These are phyloP conservation scores for Eutolmus rufibarbis DNA, from an alignment of 2,888 invertebrate genomes.

Conservation along the genomic window DNA sequence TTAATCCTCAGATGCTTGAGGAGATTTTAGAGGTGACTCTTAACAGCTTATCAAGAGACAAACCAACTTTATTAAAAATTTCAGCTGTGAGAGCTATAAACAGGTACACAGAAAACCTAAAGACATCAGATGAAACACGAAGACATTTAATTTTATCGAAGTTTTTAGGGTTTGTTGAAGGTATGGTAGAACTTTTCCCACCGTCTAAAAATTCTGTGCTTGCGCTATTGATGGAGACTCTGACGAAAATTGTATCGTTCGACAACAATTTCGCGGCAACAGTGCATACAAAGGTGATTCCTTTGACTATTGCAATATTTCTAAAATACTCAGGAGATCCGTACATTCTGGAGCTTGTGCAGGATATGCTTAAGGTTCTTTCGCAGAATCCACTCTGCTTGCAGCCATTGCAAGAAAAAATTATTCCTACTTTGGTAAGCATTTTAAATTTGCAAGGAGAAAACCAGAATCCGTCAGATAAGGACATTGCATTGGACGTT, in stretches of 20 bases:
- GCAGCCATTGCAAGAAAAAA: slow-evolving; percentile 68
- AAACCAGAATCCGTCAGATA: slow-evolving; percentile 58
- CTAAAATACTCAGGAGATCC: slow-evolving; percentile 73
- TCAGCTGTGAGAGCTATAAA: slow-evolving; percentile 58
- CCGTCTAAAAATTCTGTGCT: slow-evolving; percentile 65
- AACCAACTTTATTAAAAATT: slow-evolving; percentile 58
- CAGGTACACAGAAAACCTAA: slow-evolving; percentile 64
- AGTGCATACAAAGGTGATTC: slow-evolving; percentile 69
- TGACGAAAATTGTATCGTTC: slow-evolving; percentile 65
- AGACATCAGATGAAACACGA: slow-evolving; percentile 61
- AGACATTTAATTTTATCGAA: slow-evolving; percentile 61
- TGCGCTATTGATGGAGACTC: slow-evolving; percentile 65
- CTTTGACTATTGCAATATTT: slow-evolving; percentile 72
- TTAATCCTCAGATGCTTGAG: slow-evolving; percentile 59
- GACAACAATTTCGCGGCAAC: slow-evolving; percentile 71
- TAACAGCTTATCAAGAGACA: slow-evolving; percentile 57
- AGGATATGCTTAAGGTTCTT: slow-evolving; percentile 71
- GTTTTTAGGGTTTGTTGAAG: slow-evolving; percentile 66
- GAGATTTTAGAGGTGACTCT: slow-evolving; percentile 58
- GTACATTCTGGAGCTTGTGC: slow-evolving; percentile 68
- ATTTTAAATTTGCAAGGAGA: slow-evolving; percentile 62
- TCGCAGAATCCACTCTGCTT: slow-evolving; percentile 69
- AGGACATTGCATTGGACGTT: slow-evolving; percentile 70
- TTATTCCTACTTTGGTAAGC: slow-evolving; percentile 69
- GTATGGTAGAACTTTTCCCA: slow-evolving; percentile 63